phyloP scores from a whole-genome alignment of 2,888 invertebrate species.

The Cheilosia pagana region DNA sequence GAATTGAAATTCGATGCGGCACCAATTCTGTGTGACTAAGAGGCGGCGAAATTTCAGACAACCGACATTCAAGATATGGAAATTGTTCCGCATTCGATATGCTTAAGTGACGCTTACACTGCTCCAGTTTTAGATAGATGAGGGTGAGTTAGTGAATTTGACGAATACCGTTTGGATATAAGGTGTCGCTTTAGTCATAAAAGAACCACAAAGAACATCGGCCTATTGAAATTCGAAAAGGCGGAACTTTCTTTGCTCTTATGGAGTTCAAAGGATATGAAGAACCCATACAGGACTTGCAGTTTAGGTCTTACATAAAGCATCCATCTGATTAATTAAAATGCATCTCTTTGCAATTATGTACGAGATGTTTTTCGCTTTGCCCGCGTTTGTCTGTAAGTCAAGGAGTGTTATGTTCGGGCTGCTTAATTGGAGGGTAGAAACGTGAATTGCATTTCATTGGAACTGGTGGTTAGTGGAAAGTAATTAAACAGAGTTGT shows the following conservation, averaged over 20 bases:
- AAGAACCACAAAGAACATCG: neutral
- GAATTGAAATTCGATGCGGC: conserved; percentile 33
- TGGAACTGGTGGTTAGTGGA: no score
- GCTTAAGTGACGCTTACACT: conserved; percentile 4
- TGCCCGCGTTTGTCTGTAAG: neutral
- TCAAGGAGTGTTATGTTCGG: neutral
- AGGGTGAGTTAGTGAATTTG: neutral
- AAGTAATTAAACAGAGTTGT: no score
- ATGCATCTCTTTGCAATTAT: neutral
- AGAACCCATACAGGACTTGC: neutral
- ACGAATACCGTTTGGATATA: neutral
- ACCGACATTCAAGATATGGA: conserved; percentile 20
- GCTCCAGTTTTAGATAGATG: neutral
- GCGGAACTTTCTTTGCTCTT: conserved; percentile 6
- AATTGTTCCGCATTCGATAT: conserved; percentile 43
- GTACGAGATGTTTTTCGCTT: neutral
- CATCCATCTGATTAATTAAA: conserved; percentile 25
- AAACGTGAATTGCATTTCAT: no score
- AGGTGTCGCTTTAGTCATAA: no score
- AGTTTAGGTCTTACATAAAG: neutral
- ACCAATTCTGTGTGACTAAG: conserved; percentile 28
- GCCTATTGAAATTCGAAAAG: neutral
- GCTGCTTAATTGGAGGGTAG: no score
- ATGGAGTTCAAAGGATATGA: conserved; percentile 18
- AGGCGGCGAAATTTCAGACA: conserved; percentile 27